Conservation (phyloP, 2,797 vertebrate species). For the Knipowitschia caucasica region DNA sequence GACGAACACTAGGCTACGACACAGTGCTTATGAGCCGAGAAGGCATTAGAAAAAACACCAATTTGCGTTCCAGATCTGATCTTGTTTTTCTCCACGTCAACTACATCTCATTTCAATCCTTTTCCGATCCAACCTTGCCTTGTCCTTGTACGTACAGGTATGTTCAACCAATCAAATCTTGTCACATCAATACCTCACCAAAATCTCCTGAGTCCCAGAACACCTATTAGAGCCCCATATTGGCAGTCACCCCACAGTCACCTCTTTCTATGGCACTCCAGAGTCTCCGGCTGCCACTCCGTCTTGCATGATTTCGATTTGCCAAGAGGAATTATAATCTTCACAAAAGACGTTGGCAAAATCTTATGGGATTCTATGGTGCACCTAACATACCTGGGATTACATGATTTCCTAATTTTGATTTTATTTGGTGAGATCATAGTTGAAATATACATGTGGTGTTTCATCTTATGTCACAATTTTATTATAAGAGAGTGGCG, state of each 20-base stretch:
- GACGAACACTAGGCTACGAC: not conserved
- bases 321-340: constrained; percentile 49
- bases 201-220: constrained; percentile 41
- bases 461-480: no score
- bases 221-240: constrained; percentile 39
- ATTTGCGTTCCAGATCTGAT: constrained; percentile 16
- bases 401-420: no score
- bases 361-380: constrained; percentile 46
- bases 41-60: constrained; percentile 27
- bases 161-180: constrained; percentile 16
- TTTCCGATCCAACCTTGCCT: constrained; percentile 9
- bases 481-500: no score
- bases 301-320: constrained; percentile 50
- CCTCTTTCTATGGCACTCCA: constrained; percentile 50
- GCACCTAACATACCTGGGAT: no score
- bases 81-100: not conserved
- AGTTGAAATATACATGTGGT: no score
- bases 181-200: constrained; percentile 25
- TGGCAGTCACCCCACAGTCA: constrained; percentile 24
- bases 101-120: not conserved
- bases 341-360: constrained; percentile 52
- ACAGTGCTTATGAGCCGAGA: constrained; percentile 14
- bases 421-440: no score
- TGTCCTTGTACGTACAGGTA: constrained; percentile 10
- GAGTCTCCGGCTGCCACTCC: constrained; percentile 41